Base-by-base conservation (phyloP, 2,113 vertebrate genomes). In the Felis chaus region DNA sequence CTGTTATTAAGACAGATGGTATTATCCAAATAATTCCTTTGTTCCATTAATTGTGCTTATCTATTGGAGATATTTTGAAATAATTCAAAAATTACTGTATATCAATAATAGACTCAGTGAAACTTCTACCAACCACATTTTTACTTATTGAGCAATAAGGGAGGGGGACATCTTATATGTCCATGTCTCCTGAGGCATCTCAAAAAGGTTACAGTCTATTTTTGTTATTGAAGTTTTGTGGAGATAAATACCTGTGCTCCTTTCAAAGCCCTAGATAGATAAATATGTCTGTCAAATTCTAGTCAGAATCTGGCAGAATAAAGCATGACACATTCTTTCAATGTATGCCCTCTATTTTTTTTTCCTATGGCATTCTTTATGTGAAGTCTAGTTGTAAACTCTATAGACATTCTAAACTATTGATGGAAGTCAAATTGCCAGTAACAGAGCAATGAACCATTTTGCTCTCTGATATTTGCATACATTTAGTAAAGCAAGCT, bases 251-350 rank as follows among this genome's bases (percentile, higher is more conserved):
- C 90, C 48, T 89, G 14, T 92, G 61, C 7, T 94, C 10, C 92
- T 96, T 94, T 97, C 85, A 94, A 95, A 97, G 84, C 66, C 76
- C 65, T 39, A 36, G 74, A 92, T 31, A 96, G 94, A 95, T 93
- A 96, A 98, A 84, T 85, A 88, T 82, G 78, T 94, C 97, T 94
- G 84, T 97, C 80, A 95, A 96, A 95, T 73, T 65, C 63, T 55
- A 86, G 65, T 45, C 57, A 85, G 88, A 91, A 76, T 69, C 36
- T 89, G 86, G 21, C 41, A 95, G 41, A 92, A 79, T 83, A 88
- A 97, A 94, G 27, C 14, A 86, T 82, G 36, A 45, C 36, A 73
- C 19, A 69, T 68, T 82, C 66, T 89, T 79, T 89, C 69, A 92
- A 11, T 53, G 11, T 23, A 23, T 69, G 33, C 21, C 19, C 53